phyloP scores from a whole-genome alignment of 2,797 vertebrate species.

The Pteronotus mesoamericanus region DNA sequence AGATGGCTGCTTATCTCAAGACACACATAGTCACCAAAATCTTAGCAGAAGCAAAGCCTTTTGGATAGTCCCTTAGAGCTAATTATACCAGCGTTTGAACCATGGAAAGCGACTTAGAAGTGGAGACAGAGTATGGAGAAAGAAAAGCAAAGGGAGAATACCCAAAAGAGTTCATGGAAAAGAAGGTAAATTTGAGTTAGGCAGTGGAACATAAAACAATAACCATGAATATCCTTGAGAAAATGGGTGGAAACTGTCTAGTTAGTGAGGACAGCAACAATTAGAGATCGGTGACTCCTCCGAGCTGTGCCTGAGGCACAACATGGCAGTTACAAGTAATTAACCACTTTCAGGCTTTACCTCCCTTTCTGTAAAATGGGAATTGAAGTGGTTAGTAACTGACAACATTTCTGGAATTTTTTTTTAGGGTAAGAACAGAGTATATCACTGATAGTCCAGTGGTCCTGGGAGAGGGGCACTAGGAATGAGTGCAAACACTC shows the following conservation, averaged over 20 bases:
- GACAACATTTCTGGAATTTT: not conserved
- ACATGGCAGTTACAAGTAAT: not conserved
- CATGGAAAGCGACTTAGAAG: not conserved
- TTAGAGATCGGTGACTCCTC: not conserved
- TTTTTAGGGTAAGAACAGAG: not conserved
- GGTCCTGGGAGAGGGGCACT: not conserved
- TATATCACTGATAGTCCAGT: not conserved
- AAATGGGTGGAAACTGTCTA: not conserved
- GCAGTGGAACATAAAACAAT: not conserved
- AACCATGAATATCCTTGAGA: not conserved
- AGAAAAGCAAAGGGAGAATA: not conserved
- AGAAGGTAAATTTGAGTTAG: not conserved
- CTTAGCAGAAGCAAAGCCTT: not conserved
- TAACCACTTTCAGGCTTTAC: not conserved
- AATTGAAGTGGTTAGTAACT: not conserved
- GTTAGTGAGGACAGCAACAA: not conserved
- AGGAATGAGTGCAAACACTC: not conserved
- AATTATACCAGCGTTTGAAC: not conserved
- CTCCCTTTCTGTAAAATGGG: not conserved
- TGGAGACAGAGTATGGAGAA: not conserved
- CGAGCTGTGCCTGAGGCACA: not conserved
- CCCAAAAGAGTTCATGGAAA: not conserved
- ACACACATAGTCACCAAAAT: not conserved
- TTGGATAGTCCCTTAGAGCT: not conserved
- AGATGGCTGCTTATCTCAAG: conserved; percentile 18